A percentile compares a stretch with the other conserved stretches of the same genome.
phyloP scores from a whole-genome alignment of 1,140 invertebrate species.

The Trichonephila inaurata region DNA sequence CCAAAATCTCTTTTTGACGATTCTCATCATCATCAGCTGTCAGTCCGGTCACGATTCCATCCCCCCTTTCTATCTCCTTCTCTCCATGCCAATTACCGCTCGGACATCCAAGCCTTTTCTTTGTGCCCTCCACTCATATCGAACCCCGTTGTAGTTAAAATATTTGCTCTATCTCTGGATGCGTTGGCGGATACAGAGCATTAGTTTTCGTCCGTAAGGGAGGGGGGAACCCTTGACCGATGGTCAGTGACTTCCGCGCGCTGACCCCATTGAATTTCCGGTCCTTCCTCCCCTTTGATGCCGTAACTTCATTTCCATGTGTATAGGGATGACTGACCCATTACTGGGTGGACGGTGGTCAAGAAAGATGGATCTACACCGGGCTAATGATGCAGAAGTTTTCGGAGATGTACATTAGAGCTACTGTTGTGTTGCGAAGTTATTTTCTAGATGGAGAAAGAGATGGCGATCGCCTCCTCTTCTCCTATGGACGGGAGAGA shows the following conservation, averaged over 20 bases:
- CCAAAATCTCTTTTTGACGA: no score
- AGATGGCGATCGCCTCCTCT: neutral
- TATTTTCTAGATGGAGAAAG: neutral
- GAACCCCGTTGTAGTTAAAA: conserved; percentile 49
- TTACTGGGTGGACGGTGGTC: conserved; percentile 66
- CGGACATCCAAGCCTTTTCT: neutral
- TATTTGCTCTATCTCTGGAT: conserved; percentile 62
- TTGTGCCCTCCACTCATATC: neutral
- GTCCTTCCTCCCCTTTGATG: conserved; percentile 35
- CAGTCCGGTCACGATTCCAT: no score
- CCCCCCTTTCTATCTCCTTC: neutral
- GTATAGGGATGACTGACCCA: conserved; percentile 71
- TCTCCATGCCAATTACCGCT: neutral
- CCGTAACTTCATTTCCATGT: conserved; percentile 73
- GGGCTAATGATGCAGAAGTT: conserved; percentile 24
- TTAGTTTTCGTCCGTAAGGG: conserved; percentile 35
- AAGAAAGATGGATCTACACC: conserved; percentile 4
- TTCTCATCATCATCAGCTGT: no score
- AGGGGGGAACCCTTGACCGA: conserved; percentile 49
- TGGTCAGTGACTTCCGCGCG: conserved; percentile 71
- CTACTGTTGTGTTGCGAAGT: neutral
- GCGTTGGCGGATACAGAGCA: conserved; percentile 46
- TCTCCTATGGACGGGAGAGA: no score
- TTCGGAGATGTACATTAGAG: neutral
- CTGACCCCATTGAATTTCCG: conserved; percentile 69